Conservation (phyloP, 2,888 invertebrate species). For the Lasius fuliginosus region DNA sequence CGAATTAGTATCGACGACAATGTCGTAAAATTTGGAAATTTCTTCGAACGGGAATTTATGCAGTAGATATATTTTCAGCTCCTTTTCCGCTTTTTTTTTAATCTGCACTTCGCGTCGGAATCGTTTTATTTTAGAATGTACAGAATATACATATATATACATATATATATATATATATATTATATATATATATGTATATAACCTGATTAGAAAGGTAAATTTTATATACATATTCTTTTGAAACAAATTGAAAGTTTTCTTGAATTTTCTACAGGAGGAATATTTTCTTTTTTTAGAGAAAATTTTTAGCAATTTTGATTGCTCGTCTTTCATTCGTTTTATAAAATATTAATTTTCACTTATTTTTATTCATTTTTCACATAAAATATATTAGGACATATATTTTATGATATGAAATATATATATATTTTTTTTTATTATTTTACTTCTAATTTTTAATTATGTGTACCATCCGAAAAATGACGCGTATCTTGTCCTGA, state of each 20-base stretch:
- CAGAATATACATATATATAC: background rate
- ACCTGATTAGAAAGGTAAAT: too few species aligned
- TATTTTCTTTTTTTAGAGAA: too few species aligned
- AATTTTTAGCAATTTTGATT: too few species aligned
- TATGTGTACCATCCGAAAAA: too few species aligned
- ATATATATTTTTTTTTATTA: too few species aligned
- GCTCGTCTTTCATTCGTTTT: background rate
- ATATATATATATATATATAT: too few species aligned
- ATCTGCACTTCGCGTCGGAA: background rate
- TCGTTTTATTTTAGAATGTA: background rate
- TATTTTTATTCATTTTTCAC: too few species aligned
- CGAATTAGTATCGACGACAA: background rate
- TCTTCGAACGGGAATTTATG: conserved; percentile 12
- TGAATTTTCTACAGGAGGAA: too few species aligned
- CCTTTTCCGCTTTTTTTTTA: background rate
- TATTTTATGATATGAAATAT: background rate
- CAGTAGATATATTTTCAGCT: conserved; percentile 5
- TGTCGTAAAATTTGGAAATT: conserved; percentile 16
- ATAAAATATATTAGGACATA: background rate
- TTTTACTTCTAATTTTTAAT: too few species aligned
- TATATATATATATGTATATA: too few species aligned
- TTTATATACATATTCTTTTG: too few species aligned
- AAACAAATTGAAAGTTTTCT: too few species aligned
- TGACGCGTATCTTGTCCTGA: background rate
- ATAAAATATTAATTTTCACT: background rate